A percentile compares a stretch with the other conserved stretches of the same genome.
These are phyloP conservation scores for Orius laevigatus DNA, from an alignment of 1,140 invertebrate genomes.

Conservation along the genomic window DNA sequence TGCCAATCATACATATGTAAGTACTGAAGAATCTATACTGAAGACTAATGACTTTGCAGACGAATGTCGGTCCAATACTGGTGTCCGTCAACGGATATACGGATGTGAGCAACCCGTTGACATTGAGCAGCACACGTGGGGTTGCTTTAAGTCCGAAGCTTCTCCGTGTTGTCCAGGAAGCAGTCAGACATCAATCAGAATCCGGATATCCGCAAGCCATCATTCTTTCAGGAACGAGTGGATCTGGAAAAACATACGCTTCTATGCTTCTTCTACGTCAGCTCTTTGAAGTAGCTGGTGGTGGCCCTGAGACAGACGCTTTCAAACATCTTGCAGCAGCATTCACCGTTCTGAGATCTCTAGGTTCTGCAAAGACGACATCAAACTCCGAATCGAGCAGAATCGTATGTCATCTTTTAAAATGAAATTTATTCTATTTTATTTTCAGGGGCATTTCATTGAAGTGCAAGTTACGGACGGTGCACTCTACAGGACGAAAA, in stretches of 20 bases:
- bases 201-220: constrained; percentile 89
- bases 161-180: constrained; percentile 75
- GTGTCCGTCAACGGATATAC: constrained; percentile 77
- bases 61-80: constrained; percentile 79
- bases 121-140: constrained; percentile 65
- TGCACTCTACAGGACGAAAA: constrained; percentile 84
- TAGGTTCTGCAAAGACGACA: constrained; percentile 77
- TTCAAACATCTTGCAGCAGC: constrained; percentile 89
- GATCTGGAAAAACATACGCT: constrained; percentile 87
- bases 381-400: constrained; percentile 85
- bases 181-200: constrained; percentile 81
- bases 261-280: constrained; percentile 81
- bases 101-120: constrained; percentile 71
- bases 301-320: constrained; percentile 86
- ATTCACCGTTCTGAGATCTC: constrained; percentile 78
- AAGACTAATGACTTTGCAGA: constrained; percentile 51
- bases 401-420: constrained; percentile 47
- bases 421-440: constrained; percentile 7
- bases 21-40: constrained; percentile 31
- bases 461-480: constrained; percentile 94
- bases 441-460: constrained; percentile 76
- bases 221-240: constrained; percentile 81
- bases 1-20: constrained; percentile 74
- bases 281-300: constrained; percentile 82
- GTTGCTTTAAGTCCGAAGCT: constrained; percentile 53